Percentiles rank a stretch among this genome's conserved stretches.
Evolutionary conservation across 2,888 invertebrate species (phyloP).

Genomic region (Leptodirus hochenwartii): DNA sequence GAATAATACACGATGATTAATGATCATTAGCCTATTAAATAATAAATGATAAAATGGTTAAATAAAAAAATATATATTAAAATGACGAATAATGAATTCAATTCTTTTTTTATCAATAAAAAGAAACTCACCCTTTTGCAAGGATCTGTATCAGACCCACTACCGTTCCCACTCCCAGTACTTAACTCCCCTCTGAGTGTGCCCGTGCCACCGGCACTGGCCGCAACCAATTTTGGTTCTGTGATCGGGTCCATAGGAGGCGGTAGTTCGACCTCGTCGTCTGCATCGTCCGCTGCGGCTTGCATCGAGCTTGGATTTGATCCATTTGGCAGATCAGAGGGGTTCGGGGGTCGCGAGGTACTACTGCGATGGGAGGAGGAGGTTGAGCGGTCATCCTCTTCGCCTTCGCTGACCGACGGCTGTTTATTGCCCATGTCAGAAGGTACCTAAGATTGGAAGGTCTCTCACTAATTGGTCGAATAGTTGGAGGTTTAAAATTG

Average conservation of each 20-base stretch:
- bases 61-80: not conserved
- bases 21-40: too few relatives aligned
- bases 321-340: constrained; percentile 3
- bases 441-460: constrained; percentile 29
- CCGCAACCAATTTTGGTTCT: constrained; percentile 32
- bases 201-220: constrained; percentile 9
- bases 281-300: constrained; percentile 11
- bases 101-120: constrained; percentile 1
- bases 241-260: constrained; percentile 94
- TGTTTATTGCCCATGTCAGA: constrained; percentile 36
- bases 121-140: constrained; percentile 37
- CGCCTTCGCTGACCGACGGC: constrained; percentile 27
- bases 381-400: constrained; percentile 26
- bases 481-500: too few relatives aligned
- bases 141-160: constrained; percentile 35
- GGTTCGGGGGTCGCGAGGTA: constrained; percentile 18
- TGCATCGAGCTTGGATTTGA: not conserved
- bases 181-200: not conserved
- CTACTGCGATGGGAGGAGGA: constrained; percentile 15
- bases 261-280: constrained; percentile 62
- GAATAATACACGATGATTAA: too few relatives aligned
- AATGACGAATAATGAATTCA: constrained; percentile 1
- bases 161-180: not conserved
- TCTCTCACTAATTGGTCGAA: too few relatives aligned
- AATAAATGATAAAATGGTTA: too few relatives aligned